Conservation (phyloP, 1,140 invertebrate species). For the Papilio xuthus region DNA sequence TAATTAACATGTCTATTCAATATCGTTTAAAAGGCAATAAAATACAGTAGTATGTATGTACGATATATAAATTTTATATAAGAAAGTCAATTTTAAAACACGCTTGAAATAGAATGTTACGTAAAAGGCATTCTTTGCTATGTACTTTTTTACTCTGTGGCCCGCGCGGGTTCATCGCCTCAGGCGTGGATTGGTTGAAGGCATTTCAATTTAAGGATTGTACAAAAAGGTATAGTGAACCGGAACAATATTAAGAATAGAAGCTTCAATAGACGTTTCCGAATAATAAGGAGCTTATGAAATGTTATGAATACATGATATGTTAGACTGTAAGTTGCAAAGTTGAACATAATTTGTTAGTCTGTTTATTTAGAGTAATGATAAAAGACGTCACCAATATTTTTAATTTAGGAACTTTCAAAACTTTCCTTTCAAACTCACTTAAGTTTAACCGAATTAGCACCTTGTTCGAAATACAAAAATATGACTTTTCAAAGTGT, state of each 20-base stretch:
- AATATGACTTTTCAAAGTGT: not conserved
- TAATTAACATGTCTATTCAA: not conserved
- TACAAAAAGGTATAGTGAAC: slow-evolving; percentile 4
- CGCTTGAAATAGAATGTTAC: slow-evolving; percentile 30
- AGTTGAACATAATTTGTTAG: not conserved
- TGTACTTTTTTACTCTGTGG: slow-evolving; percentile 21
- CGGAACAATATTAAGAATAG: slow-evolving; percentile 8
- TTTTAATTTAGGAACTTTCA: too few relatives aligned
- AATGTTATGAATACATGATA: not conserved
- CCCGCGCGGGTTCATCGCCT: slow-evolving; percentile 29
- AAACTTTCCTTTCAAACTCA: too few relatives aligned
- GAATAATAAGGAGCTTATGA: not conserved
- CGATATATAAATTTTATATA: slow-evolving; percentile 27
- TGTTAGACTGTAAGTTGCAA: not conserved
- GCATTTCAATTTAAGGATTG: slow-evolving; percentile 33
- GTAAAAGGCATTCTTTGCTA: slow-evolving; percentile 18
- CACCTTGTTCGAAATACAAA: not conserved
- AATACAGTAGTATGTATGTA: not conserved
- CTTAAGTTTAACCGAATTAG: not conserved
- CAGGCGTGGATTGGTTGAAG: slow-evolving; percentile 32
- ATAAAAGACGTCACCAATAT: not conserved
- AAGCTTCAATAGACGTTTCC: not conserved
- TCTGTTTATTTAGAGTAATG: not conserved
- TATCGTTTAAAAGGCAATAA: not conserved
- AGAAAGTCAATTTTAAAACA: slow-evolving; percentile 20